Base-by-base conservation (phyloP, 1,140 invertebrate species). In the Bradysia coprophila region DNA sequence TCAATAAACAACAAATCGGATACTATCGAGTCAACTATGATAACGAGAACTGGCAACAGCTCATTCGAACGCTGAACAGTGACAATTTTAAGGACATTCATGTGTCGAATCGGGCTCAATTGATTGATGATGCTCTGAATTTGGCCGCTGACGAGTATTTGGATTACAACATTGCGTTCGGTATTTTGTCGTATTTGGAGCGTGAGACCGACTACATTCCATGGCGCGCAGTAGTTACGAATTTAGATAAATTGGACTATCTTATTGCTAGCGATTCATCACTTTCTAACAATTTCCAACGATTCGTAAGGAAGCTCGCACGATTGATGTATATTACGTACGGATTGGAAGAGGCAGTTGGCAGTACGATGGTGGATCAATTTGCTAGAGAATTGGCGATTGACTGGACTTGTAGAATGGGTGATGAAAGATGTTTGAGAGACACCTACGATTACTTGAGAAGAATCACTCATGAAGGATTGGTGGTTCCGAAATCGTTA, bases 121-220 rank as follows among this genome's bases (percentile, higher is more conserved):
- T 84, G 2, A 54, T 85, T 2, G 75, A 84, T 46, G 81, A 85
- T 51, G 64, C 73, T 2, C 71, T 76, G 41, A 71, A 72, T 46
- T 58, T 84, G 28, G 73, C 74, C 2, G 61, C 66, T 42, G 67
- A 65, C 40, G 65, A 63, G 37, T 51, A 65, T 15, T 46, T 76
- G 18, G 18, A 53, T 22, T 69, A 71, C 39, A 42, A 47, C 0
- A 45, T 64, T 6, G 54, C 68, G 9, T 46, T 74, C 1, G 48
- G 63, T 28, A 40, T 68, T 2, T 54, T 55, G 1, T 45, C 41
- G 2, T 71, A 72, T 48, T 43, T 74, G 13, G 44, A 36, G 3
- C 53, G 52, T 2, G 71, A 74, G 46, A 49, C 38, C 0, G 61
- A 70, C 10, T 65, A 65, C 28, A 49, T 65, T 3, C 67, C 69